phyloP scores from a whole-genome alignment of 2,797 vertebrate species.

The Enoplosus armatus region DNA sequence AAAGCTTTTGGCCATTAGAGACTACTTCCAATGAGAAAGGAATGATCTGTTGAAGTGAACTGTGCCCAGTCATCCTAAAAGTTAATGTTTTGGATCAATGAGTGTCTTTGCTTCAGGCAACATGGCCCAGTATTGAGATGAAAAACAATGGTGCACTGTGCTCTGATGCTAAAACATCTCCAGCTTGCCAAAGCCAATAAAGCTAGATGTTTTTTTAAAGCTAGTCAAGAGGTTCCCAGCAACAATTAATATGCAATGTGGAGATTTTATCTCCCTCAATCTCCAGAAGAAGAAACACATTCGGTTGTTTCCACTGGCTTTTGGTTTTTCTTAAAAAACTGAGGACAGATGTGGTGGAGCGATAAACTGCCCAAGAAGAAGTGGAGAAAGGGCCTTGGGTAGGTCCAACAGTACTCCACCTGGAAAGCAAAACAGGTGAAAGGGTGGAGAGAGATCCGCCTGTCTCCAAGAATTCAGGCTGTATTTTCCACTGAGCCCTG shows the following conservation, averaged over 20 bases:
- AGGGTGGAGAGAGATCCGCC: slow-evolving; percentile 37
- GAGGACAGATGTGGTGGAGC: slow-evolving; percentile 33
- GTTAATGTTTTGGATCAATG: slow-evolving; percentile 48
- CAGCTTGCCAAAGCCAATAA: slow-evolving; percentile 52
- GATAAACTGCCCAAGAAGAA: slow-evolving; percentile 30
- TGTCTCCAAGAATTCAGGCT: slow-evolving; percentile 53
- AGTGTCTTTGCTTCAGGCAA: slow-evolving; percentile 48
- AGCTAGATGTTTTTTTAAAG: slow-evolving; percentile 19
- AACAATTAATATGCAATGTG: slow-evolving; percentile 30
- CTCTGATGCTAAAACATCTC: slow-evolving; percentile 22
- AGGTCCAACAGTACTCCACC: slow-evolving; percentile 44
- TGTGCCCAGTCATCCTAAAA: slow-evolving; percentile 29
- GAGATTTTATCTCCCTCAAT: slow-evolving; percentile 42
- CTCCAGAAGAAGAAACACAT: slow-evolving; percentile 34
- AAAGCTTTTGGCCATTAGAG: slow-evolving; percentile 16
- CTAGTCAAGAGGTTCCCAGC: slow-evolving; percentile 12
- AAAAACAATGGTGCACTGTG: slow-evolving; percentile 45
- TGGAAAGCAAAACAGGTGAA: slow-evolving; percentile 75
- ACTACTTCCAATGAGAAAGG: slow-evolving; percentile 15
- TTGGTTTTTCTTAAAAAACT: slow-evolving; percentile 33
- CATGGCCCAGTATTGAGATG: slow-evolving; percentile 14
- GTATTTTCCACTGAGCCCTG: slow-evolving; percentile 68
- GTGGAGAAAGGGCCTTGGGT: slow-evolving; percentile 25
- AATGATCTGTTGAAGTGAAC: slow-evolving; percentile 20
- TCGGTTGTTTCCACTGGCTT: slow-evolving; percentile 27